Conservation (phyloP, 2,113 vertebrate genomes). For the Cnemophilus loriae region DNA sequence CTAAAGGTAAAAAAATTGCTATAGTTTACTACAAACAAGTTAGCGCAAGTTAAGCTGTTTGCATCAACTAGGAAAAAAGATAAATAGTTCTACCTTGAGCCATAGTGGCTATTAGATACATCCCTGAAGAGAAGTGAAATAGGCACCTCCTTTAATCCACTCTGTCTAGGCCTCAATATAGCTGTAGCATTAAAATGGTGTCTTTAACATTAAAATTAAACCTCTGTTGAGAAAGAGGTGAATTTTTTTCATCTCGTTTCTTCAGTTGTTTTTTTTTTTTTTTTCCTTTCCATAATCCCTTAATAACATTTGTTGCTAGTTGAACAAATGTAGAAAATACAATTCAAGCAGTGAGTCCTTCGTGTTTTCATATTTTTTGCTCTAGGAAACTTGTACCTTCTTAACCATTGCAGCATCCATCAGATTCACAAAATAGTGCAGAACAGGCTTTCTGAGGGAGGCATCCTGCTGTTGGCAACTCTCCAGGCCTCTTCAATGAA, state of each 20-base stretch:
- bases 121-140: background rate
- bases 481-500: conserved; percentile 33
- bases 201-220: background rate
- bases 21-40: background rate
- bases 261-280: background rate
- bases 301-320: background rate
- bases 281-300: background rate
- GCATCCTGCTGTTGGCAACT: background rate
- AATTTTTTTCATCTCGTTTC: background rate
- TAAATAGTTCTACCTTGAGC: background rate
- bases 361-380: background rate
- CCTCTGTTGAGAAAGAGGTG: background rate
- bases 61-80: background rate
- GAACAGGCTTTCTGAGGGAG: background rate
- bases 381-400: background rate
- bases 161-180: background rate
- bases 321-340: background rate
- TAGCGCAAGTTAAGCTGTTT: background rate
- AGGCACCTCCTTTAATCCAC: background rate
- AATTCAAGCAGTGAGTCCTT: background rate
- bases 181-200: background rate
- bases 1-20: background rate
- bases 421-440: background rate
- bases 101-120: background rate
- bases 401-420: background rate